These are phyloP conservation scores for Latrodectus elegans DNA, from an alignment of 2,888 invertebrate species.

Conservation along the genomic window DNA sequence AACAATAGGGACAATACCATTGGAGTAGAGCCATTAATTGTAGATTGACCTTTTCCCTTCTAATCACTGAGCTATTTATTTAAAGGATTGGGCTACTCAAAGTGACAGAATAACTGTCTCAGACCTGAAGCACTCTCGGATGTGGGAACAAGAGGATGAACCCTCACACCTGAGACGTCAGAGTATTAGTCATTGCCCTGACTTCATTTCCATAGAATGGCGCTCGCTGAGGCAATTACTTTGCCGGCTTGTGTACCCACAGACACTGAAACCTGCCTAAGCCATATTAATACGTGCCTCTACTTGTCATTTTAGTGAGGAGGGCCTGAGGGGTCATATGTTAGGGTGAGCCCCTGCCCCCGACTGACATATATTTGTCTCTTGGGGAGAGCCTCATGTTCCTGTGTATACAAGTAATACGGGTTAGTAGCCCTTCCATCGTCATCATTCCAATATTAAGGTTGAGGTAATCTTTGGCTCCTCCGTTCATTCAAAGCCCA, in stretches of 20 bases:
- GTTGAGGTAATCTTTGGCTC: conserved; percentile 55
- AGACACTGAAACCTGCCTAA: conserved; percentile 57
- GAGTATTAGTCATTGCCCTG: conserved; percentile 53
- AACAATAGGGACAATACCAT: too few relatives aligned
- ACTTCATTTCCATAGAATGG: conserved; percentile 66
- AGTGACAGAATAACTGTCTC: too few relatives aligned
- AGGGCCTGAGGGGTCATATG: conserved; percentile 66
- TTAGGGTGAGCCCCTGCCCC: conserved; percentile 65
- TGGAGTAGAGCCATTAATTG: too few relatives aligned
- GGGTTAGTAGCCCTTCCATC: conserved; percentile 55
- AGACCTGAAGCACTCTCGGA: not conserved
- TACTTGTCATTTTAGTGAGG: conserved; percentile 65
- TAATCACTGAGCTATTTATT: too few relatives aligned
- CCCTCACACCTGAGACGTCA: conserved; percentile 53
- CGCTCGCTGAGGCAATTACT: conserved; percentile 62
- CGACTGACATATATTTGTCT: conserved; percentile 68
- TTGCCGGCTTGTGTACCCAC: conserved; percentile 64
- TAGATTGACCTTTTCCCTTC: too few relatives aligned
- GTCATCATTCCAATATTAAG: conserved; percentile 69
- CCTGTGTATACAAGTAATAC: conserved; percentile 68
- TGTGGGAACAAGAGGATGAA: not conserved
- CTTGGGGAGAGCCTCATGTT: conserved; percentile 62
- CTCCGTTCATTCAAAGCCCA: conserved; percentile 44
- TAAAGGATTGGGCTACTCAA: too few relatives aligned
- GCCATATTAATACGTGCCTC: conserved; percentile 69